A percentile compares a stretch with the other conserved stretches of the same genome.
Evolutionary conservation across 2,888 invertebrate species (phyloP).

Genomic region (Drosophila imparisetae): DNA sequence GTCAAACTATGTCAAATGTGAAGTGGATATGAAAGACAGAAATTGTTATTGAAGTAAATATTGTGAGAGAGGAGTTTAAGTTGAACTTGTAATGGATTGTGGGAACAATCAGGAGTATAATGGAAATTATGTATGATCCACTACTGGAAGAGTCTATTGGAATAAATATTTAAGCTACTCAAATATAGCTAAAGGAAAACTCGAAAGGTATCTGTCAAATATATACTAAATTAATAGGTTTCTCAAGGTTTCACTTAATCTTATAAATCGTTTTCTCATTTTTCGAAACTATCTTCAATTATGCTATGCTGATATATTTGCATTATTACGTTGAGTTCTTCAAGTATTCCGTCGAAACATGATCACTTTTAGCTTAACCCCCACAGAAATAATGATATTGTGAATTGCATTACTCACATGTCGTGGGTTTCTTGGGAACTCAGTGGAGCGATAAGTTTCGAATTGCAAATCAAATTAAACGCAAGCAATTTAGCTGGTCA

Average conservation of each 20-base stretch:
- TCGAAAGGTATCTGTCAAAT: accelerated
- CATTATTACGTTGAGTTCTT: not conserved
- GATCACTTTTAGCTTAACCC: not conserved
- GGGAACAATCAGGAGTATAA: not conserved
- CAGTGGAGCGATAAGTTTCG: constrained; percentile 5
- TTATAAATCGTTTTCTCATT: not conserved
- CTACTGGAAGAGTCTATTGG: not conserved
- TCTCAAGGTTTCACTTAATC: not conserved
- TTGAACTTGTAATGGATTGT: not conserved
- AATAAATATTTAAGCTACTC: not conserved
- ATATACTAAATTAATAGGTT: accelerated
- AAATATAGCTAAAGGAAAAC: not conserved
- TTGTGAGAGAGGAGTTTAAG: not conserved
- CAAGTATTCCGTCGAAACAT: not conserved
- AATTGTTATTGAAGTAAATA: not conserved
- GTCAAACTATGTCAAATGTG: constrained; percentile 10
- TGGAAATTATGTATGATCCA: not conserved
- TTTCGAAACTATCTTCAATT: not conserved
- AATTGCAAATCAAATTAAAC: constrained; percentile 37
- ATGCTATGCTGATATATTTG: not conserved
- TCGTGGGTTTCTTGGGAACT: not conserved
- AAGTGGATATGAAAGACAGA: not conserved
- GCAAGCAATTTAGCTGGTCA: constrained; percentile 54
- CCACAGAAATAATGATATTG: not conserved
- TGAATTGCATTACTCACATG: not conserved